These are phyloP conservation scores for Megalurothrips usitatus DNA, from an alignment of 2,888 invertebrate species.

Conservation along the genomic window DNA sequence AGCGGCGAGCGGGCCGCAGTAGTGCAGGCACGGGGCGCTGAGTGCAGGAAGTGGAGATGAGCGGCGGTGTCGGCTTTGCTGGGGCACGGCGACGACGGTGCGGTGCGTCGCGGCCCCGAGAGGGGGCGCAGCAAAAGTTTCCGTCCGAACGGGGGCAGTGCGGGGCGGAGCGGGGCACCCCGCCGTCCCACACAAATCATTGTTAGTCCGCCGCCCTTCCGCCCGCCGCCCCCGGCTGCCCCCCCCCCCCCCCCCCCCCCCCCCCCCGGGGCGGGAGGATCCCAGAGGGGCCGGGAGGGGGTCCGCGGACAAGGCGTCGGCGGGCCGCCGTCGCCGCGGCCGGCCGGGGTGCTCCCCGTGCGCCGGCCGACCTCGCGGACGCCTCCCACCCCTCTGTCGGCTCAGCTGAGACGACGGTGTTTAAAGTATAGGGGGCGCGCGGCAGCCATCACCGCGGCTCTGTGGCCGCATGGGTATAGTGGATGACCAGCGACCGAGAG, in stretches of 20 bases:
- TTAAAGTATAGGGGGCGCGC: too few relatives aligned
- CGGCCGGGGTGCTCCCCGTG: too few relatives aligned
- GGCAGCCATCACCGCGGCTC: too few relatives aligned
- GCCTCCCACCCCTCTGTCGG: too few relatives aligned
- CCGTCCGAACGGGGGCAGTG: background rate
- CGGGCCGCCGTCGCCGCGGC: too few relatives aligned
- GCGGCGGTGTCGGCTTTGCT: background rate
- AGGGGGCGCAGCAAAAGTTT: background rate
- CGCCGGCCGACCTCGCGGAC: too few relatives aligned
- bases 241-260: background rate
- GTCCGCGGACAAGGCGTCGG: too few relatives aligned
- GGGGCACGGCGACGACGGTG: background rate
- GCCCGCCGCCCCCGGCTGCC: background rate
- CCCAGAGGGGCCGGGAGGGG: too few relatives aligned
- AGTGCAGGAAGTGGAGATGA: constrained; percentile 9
- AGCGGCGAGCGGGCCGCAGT: background rate
- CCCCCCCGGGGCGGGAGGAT: too few relatives aligned
- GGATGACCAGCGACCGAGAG: too few relatives aligned
- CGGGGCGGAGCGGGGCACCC: background rate
- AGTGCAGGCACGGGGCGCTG: background rate
- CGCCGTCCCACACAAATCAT: constrained; percentile 6
- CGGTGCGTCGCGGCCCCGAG: background rate
- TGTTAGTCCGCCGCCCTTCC: background rate
- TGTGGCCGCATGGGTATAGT: too few relatives aligned
- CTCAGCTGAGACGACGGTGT: too few relatives aligned